A percentile compares a stretch with the other conserved stretches of the same genome.
These are phyloP conservation scores for Diplodus sargus DNA, from an alignment of 2,797 vertebrate species.

Conservation along the genomic window DNA sequence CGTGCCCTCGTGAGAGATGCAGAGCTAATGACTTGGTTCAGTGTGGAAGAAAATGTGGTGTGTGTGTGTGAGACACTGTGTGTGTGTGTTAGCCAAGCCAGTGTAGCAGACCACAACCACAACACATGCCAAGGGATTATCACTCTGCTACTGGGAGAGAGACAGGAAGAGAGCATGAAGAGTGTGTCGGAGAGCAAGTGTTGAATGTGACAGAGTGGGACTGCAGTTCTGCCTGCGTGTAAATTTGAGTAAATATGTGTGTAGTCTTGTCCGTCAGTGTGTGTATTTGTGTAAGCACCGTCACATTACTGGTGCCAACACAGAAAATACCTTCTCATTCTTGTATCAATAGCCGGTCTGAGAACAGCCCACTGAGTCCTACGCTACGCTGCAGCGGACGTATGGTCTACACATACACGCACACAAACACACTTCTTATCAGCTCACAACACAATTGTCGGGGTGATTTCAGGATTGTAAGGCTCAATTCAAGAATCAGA, in stretches of 20 bases:
- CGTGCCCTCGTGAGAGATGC: conserved; percentile 23
- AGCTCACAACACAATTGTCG: neutral
- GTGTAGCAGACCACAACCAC: conserved; percentile 37
- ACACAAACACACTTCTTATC: conserved; percentile 12
- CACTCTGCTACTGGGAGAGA: conserved; percentile 35
- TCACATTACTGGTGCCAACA: conserved; percentile 48
- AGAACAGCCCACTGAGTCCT: conserved; percentile 4
- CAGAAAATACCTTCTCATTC: conserved; percentile 52
- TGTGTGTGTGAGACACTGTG: conserved; percentile 33
- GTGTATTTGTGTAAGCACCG: conserved; percentile 11
- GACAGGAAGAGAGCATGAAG: neutral
- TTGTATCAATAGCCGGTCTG: conserved; percentile 32
- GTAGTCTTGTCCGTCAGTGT: conserved; percentile 2
- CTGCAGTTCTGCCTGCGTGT: conserved; percentile 8
- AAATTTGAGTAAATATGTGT: neutral
- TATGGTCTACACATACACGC: neutral
- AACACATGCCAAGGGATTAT: conserved; percentile 58
- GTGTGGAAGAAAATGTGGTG: neutral
- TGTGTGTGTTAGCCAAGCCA: conserved; percentile 38
- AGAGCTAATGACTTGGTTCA: conserved; percentile 45
- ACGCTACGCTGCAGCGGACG: neutral
- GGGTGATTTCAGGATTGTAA: conserved; percentile 17
- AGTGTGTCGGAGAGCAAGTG: neutral
- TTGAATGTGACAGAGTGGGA: neutral
- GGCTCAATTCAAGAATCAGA: neutral